Conservation (phyloP, 2,113 vertebrate genomes). For the Albula glossodonta region DNA sequence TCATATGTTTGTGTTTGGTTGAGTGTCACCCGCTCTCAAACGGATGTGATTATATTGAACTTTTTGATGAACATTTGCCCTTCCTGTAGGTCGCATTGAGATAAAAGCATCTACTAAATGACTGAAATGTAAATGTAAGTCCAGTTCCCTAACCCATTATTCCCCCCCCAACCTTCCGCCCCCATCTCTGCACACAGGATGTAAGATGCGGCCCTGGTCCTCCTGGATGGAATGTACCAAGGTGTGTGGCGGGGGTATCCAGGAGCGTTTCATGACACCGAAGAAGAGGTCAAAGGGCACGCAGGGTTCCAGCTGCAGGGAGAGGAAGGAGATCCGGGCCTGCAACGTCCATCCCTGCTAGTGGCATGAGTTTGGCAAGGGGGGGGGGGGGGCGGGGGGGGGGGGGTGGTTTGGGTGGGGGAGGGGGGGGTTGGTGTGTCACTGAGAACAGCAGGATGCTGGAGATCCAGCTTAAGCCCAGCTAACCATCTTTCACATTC, state of each 20-base stretch:
- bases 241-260: slow-evolving; percentile 90
- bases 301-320: slow-evolving; percentile 93
- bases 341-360: slow-evolving; percentile 97
- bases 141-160: no score
- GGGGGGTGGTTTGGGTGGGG: not conserved
- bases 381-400: not conserved
- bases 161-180: not conserved
- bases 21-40: no score
- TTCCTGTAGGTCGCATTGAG: no score
- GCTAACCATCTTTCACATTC: no score
- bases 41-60: no score
- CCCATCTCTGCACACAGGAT: slow-evolving; percentile 68
- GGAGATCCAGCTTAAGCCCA: no score
- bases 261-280: slow-evolving; percentile 92
- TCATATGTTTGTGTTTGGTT: no score
- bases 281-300: slow-evolving; percentile 92
- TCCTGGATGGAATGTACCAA: slow-evolving; percentile 94
- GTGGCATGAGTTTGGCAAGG: slow-evolving; percentile 37
- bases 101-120: no score
- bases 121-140: no score
- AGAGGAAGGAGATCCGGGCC: slow-evolving; percentile 96
- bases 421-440: slow-evolving; percentile 39
- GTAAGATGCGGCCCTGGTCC: slow-evolving; percentile 95
- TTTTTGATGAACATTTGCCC: no score
- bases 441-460: not conserved